Base-by-base conservation (phyloP, 2,888 invertebrate species). In the Rhingia campestris region DNA sequence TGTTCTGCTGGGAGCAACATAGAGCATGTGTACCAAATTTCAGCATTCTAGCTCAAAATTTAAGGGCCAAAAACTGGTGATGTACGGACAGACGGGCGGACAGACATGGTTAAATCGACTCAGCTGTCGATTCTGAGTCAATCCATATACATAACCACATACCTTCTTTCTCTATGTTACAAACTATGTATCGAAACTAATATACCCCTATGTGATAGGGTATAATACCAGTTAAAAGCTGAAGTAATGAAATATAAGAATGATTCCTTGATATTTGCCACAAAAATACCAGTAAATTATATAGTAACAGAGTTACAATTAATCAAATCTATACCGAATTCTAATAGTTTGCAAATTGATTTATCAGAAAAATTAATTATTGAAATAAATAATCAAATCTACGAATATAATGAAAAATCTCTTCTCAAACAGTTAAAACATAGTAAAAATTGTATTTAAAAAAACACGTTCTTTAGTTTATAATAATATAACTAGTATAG, bases 151-250 rank as follows among this genome's bases (percentile, higher is more conserved):
- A n/a, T n/a, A n/a, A n/a, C n/a, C n/a, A n/a, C n/a, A n/a, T n/a
- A n/a, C n/a, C n/a, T n/a, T n/a, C n/a, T n/a, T n/a, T n/a, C n/a
- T n/a, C n/a, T n/a, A n/a, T n/a, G n/a, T n/a, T n/a, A n/a, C n/a
- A n/a, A n/a, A n/a, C n/a, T n/a, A n/a, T n/a, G n/a, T n/a, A n/a
- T n/a, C n/a, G n/a, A n/a, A n/a, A n/a, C n/a, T n/a, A n/a, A n/a
- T n/a, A n/a, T n/a, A n/a, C n/a, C n/a, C n/a, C n/a, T n/a, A n/a
- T n/a, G n/a, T n/a, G n/a, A n/a, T n/a, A n/a, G n/a, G n/a, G n/a
- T n/a, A n/a, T n/a, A n/a, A n/a, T n/a, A n/a, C n/a, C n/a, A n/a
- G 9, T 51, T 77, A 39, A 70, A 77, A 63, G 63, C 73, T 4
- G 80, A 61, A 61, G 59, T 73, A 33, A 33, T 22, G 14, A 6